Conservation (phyloP, 2,113 vertebrate species). For the Nyctereutes procyonoides region DNA sequence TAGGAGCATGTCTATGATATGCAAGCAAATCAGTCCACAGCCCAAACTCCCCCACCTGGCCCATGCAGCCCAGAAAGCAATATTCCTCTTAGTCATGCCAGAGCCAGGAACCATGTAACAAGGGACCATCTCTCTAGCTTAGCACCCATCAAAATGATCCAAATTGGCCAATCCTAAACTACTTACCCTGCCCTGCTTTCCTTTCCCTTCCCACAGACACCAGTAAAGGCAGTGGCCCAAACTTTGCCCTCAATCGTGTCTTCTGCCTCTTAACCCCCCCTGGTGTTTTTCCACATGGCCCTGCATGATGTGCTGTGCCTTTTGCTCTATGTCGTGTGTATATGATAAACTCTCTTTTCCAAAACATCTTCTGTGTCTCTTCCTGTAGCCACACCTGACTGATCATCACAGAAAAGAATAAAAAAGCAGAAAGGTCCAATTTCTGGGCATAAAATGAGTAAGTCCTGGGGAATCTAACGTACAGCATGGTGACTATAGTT, state of each 20-base stretch:
- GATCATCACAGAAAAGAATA: neutral
- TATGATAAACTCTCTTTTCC: neutral
- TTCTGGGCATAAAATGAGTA: neutral
- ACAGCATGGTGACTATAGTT: neutral
- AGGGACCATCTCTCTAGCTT: neutral
- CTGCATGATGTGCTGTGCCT: too few relatives aligned
- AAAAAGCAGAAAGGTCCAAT: neutral
- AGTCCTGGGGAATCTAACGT: neutral
- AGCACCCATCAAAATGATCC: neutral
- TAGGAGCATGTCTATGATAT: neutral
- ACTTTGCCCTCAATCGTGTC: neutral
- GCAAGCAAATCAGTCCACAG: neutral
- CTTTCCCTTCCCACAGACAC: neutral
- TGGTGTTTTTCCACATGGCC: neutral
- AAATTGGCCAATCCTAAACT: neutral
- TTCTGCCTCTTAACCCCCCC: neutral
- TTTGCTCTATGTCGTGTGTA: neutral
- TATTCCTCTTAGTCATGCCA: neutral
- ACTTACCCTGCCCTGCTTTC: neutral
- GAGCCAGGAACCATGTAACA: neutral
- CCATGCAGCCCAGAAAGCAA: neutral
- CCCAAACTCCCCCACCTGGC: neutral
- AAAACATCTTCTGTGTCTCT: neutral
- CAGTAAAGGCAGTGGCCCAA: neutral
- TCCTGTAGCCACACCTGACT: neutral